Percentiles rank a stretch among this genome's conserved stretches.
Evolutionary conservation across 2,113 vertebrate genomes (phyloP).

Genomic region (Prinia subflava): DNA sequence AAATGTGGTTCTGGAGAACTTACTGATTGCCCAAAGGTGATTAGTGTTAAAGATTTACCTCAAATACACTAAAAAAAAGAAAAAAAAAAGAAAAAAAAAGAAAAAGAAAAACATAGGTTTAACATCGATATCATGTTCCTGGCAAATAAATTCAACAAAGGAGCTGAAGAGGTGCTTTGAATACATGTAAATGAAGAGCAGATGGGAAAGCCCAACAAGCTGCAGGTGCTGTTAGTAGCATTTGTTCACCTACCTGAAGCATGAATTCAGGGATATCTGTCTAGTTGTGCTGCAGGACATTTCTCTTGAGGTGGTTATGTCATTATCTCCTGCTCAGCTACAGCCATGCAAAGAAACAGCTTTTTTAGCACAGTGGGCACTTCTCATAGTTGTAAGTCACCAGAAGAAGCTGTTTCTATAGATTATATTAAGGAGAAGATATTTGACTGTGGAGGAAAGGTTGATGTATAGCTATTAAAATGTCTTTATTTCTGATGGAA

Average conservation of each 20-base stretch:
- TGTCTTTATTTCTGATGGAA: not conserved
- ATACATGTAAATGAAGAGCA: not conserved
- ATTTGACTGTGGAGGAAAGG: not conserved
- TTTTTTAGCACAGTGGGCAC: not conserved
- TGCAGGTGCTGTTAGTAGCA: not conserved
- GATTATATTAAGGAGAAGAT: not conserved
- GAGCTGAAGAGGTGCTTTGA: not conserved
- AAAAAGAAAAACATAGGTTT: not conserved
- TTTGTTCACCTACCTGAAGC: not conserved
- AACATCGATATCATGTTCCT: not conserved
- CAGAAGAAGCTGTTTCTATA: not conserved
- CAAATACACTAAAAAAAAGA: not conserved
- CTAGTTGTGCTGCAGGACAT: not conserved
- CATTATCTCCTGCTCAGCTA: not conserved
- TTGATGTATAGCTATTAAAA: not conserved
- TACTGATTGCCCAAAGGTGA: not conserved
- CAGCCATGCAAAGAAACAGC: not conserved
- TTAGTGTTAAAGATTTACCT: not conserved
- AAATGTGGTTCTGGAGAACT: not conserved
- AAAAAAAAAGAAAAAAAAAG: not conserved
- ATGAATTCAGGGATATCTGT: not conserved
- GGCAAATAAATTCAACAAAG: not conserved
- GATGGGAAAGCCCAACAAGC: not conserved
- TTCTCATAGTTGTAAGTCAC: not conserved
- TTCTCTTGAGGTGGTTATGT: not conserved